Base-by-base conservation (phyloP, 2,888 invertebrate genomes). In the Terebella lapidaria region DNA sequence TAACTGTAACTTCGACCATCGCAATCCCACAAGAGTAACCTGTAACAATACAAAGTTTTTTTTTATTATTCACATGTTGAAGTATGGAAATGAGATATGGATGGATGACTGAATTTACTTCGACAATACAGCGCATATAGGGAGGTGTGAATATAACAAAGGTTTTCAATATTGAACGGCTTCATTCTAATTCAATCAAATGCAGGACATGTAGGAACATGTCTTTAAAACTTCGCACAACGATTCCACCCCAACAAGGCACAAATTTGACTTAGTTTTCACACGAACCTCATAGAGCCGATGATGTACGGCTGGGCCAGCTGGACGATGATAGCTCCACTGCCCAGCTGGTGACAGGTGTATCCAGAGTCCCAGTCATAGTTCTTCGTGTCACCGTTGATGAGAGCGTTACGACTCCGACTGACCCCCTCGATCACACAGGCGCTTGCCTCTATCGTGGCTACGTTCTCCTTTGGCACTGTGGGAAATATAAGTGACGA, bases 301-400 rank as follows among this genome's bases (percentile, higher is more conserved):
- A 97, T 87, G 76, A 94, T 85, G 81, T 94, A 96, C 1, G 99
- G 97, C 84, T 99, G 99, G 71, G 89, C 92, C 68, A 99, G 86
- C 82, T 97, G 94, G 64, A 99, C 90, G 71, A 94, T 86, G 76
- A 99, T 95, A 70, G 92, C 89, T 61, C 97, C 96, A 70, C 94
- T 78, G 29, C 80, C 80, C 57, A 80, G 72, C 83, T 95, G 95
- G 68, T 96, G 95, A 81, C 95, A 96, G 2, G 95, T 96, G 82
- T 96, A 97, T 65, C 96, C 96, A 58, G 91, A 91, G 82, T 99
- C 97, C 96, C 96, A 97, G 84, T 97, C 95, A 82, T 97, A 99
- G 82, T 91, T 89, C 73, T 88, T 87, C 58, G 87, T 91, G 81
- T 97, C 94, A 18, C 97, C 97, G 84, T 99, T 96, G 62, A 99